Conservation (phyloP, 1,140 invertebrate species). For the Caligus rogercresseyi region DNA sequence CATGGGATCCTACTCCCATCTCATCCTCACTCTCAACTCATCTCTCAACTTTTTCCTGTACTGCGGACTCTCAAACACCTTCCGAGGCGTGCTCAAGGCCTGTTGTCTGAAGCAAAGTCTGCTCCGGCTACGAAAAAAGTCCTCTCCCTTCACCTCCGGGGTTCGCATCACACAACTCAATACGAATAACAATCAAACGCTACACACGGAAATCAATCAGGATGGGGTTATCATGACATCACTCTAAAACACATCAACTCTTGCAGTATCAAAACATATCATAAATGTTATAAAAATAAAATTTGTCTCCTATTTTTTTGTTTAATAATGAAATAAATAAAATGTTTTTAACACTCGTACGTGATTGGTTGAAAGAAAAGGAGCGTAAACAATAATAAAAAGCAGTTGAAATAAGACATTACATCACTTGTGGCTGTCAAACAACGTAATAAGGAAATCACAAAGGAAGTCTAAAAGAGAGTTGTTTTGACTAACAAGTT, state of each 20-base stretch:
- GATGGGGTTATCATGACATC: background rate
- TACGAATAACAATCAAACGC: background rate
- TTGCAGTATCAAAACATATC: too few species aligned
- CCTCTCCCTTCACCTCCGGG: background rate
- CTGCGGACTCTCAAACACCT: background rate
- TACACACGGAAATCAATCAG: background rate
- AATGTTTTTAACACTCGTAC: too few species aligned
- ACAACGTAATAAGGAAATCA: too few species aligned
- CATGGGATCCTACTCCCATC: background rate
- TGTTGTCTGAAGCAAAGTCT: background rate
- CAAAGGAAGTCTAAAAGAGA: too few species aligned
- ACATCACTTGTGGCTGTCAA: too few species aligned
- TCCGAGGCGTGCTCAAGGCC: background rate
- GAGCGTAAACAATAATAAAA: too few species aligned
- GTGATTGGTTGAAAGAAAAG: too few species aligned
- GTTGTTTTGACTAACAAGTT: too few species aligned
- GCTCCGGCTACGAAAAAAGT: background rate
- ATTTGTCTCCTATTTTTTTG: too few species aligned
- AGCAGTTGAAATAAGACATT: too few species aligned
- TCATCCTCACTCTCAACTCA: slow-evolving; percentile 3
- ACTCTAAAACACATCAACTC: background rate
- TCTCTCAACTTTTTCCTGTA: slow-evolving; percentile 13
- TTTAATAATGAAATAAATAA: too few species aligned
- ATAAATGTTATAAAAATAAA: too few species aligned
- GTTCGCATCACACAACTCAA: background rate